Conservation (phyloP, 2,113 vertebrate species). For the Spea bombifrons region DNA sequence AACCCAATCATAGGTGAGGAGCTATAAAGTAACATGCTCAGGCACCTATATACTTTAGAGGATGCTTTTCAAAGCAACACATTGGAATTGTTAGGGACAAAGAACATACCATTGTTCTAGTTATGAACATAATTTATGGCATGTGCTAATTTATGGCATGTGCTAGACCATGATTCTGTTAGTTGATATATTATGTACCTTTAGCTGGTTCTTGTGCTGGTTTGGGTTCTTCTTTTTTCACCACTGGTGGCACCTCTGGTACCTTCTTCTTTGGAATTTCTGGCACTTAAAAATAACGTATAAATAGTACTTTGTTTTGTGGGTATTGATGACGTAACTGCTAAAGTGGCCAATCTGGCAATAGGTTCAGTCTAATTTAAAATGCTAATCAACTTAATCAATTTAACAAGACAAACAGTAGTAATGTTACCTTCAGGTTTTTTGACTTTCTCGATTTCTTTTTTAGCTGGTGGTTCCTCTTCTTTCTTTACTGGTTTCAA, state of each 20-base stretch:
- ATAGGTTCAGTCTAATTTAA: no score
- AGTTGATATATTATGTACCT: constrained; percentile 59
- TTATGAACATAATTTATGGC: no score
- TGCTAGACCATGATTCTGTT: constrained; percentile 8
- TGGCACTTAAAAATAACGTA: constrained; percentile 62
- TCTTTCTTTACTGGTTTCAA: constrained; percentile 62
- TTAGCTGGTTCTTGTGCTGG: constrained; percentile 60
- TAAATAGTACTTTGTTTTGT: no score
- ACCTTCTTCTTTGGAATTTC: constrained; percentile 64
- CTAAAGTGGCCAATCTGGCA: no score
- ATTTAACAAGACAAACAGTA: neutral
- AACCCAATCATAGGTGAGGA: neutral
- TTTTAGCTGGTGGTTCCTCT: constrained; percentile 68
- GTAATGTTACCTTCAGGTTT: constrained; percentile 68
- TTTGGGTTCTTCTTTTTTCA: constrained; percentile 63
- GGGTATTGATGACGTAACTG: no score
- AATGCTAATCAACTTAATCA: no score
- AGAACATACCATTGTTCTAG: no score
- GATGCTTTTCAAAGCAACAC: neutral
- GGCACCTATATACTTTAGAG: neutral
- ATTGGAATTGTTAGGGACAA: no score
- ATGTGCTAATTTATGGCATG: neutral
- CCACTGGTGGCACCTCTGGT: constrained; percentile 58
- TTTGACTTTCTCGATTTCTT: constrained; percentile 73
- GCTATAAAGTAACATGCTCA: neutral